phyloP scores from a whole-genome alignment of 2,888 invertebrate species.

The Dorcus hopei region DNA sequence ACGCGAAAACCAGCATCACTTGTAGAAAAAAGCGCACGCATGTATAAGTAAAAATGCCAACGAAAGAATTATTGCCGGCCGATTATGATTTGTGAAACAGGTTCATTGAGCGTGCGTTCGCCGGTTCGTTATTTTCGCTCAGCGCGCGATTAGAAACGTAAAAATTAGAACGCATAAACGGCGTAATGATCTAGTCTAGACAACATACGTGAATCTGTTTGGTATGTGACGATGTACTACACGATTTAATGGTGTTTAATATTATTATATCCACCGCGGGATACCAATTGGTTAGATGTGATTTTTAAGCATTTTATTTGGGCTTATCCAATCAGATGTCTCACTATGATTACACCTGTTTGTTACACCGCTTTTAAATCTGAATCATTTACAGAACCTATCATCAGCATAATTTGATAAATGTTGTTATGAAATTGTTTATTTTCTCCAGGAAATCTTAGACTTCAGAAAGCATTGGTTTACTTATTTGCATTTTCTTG shows the following conservation, averaged over 20 bases:
- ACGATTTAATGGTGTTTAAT: slow-evolving; percentile 20
- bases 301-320: slow-evolving; percentile 24
- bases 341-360: slow-evolving; percentile 16
- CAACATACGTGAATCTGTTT: neutral
- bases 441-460: no score
- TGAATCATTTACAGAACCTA: slow-evolving; percentile 31
- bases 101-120: slow-evolving; percentile 22
- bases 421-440: neutral
- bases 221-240: neutral
- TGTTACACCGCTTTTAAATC: slow-evolving; percentile 9
- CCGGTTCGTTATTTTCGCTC: neutral
- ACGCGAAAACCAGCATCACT: slow-evolving; percentile 42
- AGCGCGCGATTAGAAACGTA: neutral
- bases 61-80: slow-evolving; percentile 40
- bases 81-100: slow-evolving; percentile 44
- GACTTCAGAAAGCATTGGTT: no score
- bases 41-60: slow-evolving; percentile 38
- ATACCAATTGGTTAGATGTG: slow-evolving; percentile 24
- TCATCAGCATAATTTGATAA: slow-evolving; percentile 26
- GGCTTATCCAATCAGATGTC: slow-evolving; percentile 20
- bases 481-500: no score
- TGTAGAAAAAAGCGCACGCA: slow-evolving; percentile 40
- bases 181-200: neutral
- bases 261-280: slow-evolving; percentile 23
- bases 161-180: neutral